These are phyloP conservation scores for Microplitis deprimator DNA, from an alignment of 2,888 invertebrate genomes.

Conservation along the genomic window DNA sequence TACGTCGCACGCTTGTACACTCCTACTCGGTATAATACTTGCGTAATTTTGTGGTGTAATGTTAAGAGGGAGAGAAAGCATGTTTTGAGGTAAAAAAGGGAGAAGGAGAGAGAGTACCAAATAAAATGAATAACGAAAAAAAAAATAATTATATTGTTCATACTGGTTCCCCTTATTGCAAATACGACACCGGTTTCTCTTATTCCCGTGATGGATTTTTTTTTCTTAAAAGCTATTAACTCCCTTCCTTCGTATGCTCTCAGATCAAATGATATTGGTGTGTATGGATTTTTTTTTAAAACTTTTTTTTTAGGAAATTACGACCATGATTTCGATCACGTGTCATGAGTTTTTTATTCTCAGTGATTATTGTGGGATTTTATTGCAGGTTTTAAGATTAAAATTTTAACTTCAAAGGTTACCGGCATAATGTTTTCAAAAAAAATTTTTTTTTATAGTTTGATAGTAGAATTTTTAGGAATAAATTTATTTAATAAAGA, in stretches of 20 bases:
- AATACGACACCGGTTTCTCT: neutral
- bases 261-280: neutral
- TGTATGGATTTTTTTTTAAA: neutral
- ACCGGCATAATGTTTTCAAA: too few species aligned
- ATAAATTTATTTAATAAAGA: too few species aligned
- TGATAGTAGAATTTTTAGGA: too few species aligned
- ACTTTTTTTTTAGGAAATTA: neutral
- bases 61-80: constrained; percentile 3
- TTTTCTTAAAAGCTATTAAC: neutral
- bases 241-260: neutral
- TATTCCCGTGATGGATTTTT: constrained; percentile 1
- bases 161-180: neutral
- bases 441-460: too few species aligned
- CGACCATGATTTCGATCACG: too few species aligned
- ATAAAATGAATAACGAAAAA: neutral
- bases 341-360: too few species aligned
- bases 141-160: neutral
- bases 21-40: constrained; percentile 12
- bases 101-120: neutral
- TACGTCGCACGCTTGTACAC: constrained; percentile 19
- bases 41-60: constrained; percentile 3
- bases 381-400: too few species aligned
- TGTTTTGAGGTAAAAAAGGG: neutral
- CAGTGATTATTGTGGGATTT: too few species aligned
- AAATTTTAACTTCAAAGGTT: too few species aligned